phyloP scores from a whole-genome alignment of 2,797 vertebrate species.

The Poecilia velifera region DNA sequence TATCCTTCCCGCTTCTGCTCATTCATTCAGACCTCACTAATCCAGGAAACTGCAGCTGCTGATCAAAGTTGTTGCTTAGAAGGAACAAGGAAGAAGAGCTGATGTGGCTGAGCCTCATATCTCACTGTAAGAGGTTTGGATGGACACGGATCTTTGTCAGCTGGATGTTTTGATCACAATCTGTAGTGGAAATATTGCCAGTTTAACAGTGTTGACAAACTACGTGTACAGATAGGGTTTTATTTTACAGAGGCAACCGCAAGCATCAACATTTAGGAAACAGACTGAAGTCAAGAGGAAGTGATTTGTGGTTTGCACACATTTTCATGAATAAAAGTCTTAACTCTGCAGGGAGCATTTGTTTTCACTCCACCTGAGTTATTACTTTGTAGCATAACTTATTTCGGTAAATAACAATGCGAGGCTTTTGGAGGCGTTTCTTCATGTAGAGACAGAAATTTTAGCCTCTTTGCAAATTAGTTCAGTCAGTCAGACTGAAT shows the following conservation, averaged over 20 bases:
- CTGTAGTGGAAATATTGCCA: slow-evolving; percentile 35
- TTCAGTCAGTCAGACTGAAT: background rate
- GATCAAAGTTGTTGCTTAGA: slow-evolving; percentile 67
- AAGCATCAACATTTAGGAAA: background rate
- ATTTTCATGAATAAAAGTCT: background rate
- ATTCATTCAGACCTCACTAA: slow-evolving; percentile 55
- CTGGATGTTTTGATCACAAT: slow-evolving; percentile 43
- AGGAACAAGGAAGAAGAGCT: slow-evolving; percentile 65
- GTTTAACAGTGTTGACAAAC: background rate
- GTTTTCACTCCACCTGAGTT: background rate
- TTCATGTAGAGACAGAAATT: background rate
- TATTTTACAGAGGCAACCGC: background rate
- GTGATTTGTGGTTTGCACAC: background rate
- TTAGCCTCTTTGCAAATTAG: background rate
- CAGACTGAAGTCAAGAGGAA: background rate
- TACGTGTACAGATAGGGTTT: background rate
- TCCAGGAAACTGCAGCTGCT: slow-evolving; percentile 66
- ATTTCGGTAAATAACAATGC: background rate
- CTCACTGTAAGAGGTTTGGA: slow-evolving; percentile 48
- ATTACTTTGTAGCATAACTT: background rate
- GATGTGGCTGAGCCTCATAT: slow-evolving; percentile 49
- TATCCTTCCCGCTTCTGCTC: slow-evolving; percentile 30
- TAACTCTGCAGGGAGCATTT: background rate
- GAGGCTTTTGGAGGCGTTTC: background rate
- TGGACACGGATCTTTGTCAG: slow-evolving; percentile 58